phyloP scores from a whole-genome alignment of 2,888 invertebrate species.

The Cotesia congregata region DNA sequence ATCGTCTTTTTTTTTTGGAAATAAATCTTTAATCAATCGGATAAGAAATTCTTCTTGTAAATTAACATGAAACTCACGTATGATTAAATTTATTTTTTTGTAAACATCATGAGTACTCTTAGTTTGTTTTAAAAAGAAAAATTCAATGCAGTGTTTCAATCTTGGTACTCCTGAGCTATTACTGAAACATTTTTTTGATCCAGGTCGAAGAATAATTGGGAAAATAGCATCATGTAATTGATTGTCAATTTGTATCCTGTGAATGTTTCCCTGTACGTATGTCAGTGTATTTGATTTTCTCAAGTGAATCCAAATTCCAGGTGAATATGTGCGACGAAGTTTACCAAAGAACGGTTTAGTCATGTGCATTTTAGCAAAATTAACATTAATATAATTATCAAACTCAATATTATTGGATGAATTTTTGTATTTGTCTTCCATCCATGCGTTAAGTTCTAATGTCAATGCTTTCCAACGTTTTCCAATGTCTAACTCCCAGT shows the following conservation, averaged over 20 bases:
- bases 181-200: slow-evolving; percentile 68
- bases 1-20: slow-evolving; percentile 55
- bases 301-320: slow-evolving; percentile 82
- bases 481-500: slow-evolving; percentile 87
- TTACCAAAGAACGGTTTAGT: slow-evolving; percentile 88
- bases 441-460: slow-evolving; percentile 83
- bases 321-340: slow-evolving; percentile 79
- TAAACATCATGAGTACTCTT: slow-evolving; percentile 59
- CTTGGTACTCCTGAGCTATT: slow-evolving; percentile 57
- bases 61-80: slow-evolving; percentile 61
- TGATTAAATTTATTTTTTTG: slow-evolving; percentile 60
- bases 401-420: slow-evolving; percentile 81
- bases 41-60: slow-evolving; percentile 63
- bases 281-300: slow-evolving; percentile 79
- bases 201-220: slow-evolving; percentile 78
- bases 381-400: slow-evolving; percentile 82
- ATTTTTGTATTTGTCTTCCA: slow-evolving; percentile 83
- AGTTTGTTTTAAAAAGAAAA: slow-evolving; percentile 60
- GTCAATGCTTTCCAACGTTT: slow-evolving; percentile 85
- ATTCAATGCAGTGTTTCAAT: slow-evolving; percentile 62
- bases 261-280: slow-evolving; percentile 78
- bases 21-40: slow-evolving; percentile 56
- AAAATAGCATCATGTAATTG: slow-evolving; percentile 80
- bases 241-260: slow-evolving; percentile 82
- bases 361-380: slow-evolving; percentile 89